Base-by-base conservation (phyloP, 1,140 invertebrate genomes). In the Lordiphosa collinella region DNA sequence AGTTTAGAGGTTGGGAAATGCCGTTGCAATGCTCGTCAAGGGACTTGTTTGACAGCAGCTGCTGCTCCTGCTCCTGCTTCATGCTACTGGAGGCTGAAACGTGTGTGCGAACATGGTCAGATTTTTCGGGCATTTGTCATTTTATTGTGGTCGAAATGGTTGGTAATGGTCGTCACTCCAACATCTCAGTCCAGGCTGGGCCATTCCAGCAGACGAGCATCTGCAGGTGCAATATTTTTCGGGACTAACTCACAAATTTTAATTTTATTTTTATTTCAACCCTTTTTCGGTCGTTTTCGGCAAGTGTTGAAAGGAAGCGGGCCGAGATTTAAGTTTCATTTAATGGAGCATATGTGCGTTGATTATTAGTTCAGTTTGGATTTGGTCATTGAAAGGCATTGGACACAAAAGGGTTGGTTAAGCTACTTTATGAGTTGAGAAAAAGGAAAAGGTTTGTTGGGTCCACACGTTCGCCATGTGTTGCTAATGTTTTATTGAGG, bases 71-170 rank as follows among this genome's bases (percentile, higher is more conserved):
- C 10, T 14, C 29, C 22, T 4, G 18, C 18, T 32, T 5, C n/a
- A 31, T 38, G 37, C 22, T 10, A 12, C 40, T 60, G 59, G 18
- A 5, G 18, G 18, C 18, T 41, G 13, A 13, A 8, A 11, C 9
- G 22, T 50, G 69, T 69, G 64, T 70, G 65, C 59, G 63, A 65
- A 80, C 75, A 79, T 79, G 74, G 43, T 49, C 63, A 74, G 75
- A 80, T 80, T 80, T 80, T 80, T 80, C 54, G 65, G 65, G 69
- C 70, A 80, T 80, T 80, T 80, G 75, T 80, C 75, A 80, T 80
- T 80, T 80, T 80, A 80, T 80, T 80, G 75, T 74, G 75, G 75
- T 65, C 63, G 58, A 79, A 79, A 79, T 68, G 63, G 62, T 78
- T 62, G 74, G 74, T 78, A 78, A 78, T 72, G 74, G 74, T 50